Evolutionary conservation across 2,888 invertebrate species (phyloP).

Genomic region (Mythimna ferrago): DNA sequence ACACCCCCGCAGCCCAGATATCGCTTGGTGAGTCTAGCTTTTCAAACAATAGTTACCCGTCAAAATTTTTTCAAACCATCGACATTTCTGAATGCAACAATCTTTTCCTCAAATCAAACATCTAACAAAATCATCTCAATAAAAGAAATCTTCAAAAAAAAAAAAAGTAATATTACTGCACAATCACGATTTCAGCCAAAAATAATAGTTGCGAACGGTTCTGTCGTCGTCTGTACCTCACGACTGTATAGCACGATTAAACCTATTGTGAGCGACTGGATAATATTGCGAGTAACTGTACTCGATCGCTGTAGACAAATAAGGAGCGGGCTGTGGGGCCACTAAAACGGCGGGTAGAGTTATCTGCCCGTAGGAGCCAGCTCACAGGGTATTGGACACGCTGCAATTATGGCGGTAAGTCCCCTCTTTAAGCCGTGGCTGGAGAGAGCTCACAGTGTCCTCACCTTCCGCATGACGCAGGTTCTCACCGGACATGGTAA

Average conservation of each 20-base stretch:
- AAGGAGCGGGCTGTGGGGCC: constrained; percentile 77
- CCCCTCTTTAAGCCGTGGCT: too few species aligned
- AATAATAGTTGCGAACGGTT: constrained; percentile 63
- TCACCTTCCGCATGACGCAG: too few species aligned
- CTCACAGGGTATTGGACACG: too few species aligned
- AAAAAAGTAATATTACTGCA: constrained; percentile 26
- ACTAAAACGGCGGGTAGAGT: constrained; percentile 20
- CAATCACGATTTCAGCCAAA: constrained; percentile 63
- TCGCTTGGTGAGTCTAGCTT: too few species aligned
- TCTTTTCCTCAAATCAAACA: constrained; percentile 37
- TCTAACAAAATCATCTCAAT: constrained; percentile 12
- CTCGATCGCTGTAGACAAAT: constrained; percentile 85
- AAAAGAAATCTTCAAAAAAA: constrained; percentile 24
- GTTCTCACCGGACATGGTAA: too few species aligned
- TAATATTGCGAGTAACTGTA: constrained; percentile 88
- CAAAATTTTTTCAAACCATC: too few species aligned
- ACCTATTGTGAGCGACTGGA: constrained; percentile 80
- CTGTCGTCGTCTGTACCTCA: constrained; percentile 76
- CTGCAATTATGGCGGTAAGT: too few species aligned
- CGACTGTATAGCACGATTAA: constrained; percentile 87
- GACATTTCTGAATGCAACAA: constrained; percentile 11
- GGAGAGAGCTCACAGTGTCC: too few species aligned
- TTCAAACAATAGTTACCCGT: too few species aligned
- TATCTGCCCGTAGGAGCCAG: too few species aligned
- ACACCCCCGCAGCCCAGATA: too few species aligned